Percentiles rank a stretch among this genome's conserved stretches.
Conservation (phyloP, 2,113 vertebrate species). For the Onychostoma macrolepis region DNA sequence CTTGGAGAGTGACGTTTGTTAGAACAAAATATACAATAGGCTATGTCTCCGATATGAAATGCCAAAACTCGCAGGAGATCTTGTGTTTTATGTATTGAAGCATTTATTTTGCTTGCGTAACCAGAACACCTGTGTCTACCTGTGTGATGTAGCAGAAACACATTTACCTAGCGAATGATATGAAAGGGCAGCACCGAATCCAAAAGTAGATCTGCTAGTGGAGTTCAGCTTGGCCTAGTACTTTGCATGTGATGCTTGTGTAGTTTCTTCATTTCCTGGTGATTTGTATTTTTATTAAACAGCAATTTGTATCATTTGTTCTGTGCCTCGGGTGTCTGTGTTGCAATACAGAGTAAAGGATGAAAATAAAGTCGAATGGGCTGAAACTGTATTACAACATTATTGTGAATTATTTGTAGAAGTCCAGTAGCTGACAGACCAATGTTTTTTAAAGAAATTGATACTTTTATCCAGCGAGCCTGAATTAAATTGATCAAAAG, state of each 20-base stretch:
- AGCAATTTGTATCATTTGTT: constrained; percentile 58
- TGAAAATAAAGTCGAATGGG: not conserved
- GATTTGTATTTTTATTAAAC: constrained; percentile 36
- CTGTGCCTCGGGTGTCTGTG: not conserved
- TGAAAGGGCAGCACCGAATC: not conserved
- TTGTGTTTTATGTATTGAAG: not conserved
- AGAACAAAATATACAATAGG: constrained; percentile 23
- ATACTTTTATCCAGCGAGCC: not conserved
- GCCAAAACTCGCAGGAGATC: constrained; percentile 6
- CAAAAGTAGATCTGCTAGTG: constrained; percentile 52
- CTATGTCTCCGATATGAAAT: not conserved
- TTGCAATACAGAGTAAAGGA: not conserved
- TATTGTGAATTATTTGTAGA: not conserved
- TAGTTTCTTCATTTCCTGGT: constrained; percentile 18
- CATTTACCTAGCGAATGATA: constrained; percentile 47
- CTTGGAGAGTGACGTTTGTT: not conserved
- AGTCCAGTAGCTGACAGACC: not conserved
- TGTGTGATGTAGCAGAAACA: constrained; percentile 15
- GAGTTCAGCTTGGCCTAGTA: constrained; percentile 51
- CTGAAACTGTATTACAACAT: not conserved
- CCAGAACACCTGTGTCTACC: not conserved
- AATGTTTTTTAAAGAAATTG: not conserved
- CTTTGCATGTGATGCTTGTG: constrained; percentile 63
- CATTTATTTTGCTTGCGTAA: constrained; percentile 7
- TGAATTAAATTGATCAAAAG: not conserved